Percentiles rank a stretch among this genome's conserved stretches.
Evolutionary conservation across 2,797 vertebrate genomes (phyloP).

Genomic region (Rhabdomys pumilio): DNA sequence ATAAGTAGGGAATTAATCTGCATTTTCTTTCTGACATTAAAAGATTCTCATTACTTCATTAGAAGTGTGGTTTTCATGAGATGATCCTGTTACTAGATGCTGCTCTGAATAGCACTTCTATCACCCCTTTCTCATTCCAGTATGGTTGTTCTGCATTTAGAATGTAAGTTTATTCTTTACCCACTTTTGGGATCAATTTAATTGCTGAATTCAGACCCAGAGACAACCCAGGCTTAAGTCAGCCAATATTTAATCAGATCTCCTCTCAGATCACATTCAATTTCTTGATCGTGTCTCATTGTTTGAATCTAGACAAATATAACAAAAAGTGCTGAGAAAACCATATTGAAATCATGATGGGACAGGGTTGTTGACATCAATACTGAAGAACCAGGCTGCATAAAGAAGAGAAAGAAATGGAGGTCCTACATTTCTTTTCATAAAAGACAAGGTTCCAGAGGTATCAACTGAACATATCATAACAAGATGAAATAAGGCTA

Average conservation of each 20-base stretch:
- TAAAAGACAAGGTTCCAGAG: neutral
- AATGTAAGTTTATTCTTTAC: neutral
- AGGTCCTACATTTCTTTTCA: neutral
- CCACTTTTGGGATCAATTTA: neutral
- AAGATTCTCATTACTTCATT: neutral
- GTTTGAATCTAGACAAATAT: neutral
- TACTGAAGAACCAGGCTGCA: neutral
- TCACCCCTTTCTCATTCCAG: neutral
- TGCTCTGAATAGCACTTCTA: neutral
- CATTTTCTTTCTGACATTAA: neutral
- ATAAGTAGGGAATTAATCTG: neutral
- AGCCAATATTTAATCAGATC: neutral
- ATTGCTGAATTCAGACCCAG: neutral
- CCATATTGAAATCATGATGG: neutral
- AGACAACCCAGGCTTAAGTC: neutral
- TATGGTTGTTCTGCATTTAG: neutral
- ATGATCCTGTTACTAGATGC: neutral
- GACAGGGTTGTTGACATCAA: neutral
- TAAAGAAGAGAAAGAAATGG: neutral
- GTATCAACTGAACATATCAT: neutral
- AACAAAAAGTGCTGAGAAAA: neutral
- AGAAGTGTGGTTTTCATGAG: slow-evolving; percentile 25
- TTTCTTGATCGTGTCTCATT: neutral
- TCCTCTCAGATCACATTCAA: neutral
- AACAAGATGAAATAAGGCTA: neutral